Base-by-base conservation (phyloP, 2,888 invertebrate species). In the Harpalus rufipes region DNA sequence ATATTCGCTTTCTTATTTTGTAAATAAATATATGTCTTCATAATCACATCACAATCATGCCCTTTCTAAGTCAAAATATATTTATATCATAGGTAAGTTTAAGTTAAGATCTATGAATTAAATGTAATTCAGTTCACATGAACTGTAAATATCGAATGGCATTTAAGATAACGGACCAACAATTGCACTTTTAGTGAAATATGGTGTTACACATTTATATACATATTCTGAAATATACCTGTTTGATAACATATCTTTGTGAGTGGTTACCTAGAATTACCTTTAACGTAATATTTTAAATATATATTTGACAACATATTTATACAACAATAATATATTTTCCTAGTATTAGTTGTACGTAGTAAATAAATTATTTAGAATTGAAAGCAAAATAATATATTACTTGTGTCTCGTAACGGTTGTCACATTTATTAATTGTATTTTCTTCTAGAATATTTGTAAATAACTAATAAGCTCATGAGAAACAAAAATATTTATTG, bases 181-280 rank as follows among this genome's bases (percentile, higher is more conserved):
- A 78, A 41, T 39, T 78, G 84, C 84, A 84, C 84, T 78, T 41
- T 72, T 76, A 74, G 18, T 61, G 25, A 59, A 41, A 32, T 74
- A 59, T 76, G 76, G 76, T 84, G 76, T 76, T 76, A 51, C 76
- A 78, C 84, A 83, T 63, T 65, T 84, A 78, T 84, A 78, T 72
- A 68, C 61, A 80, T 81, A 81, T 81, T 81, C 68, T 81, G 81
- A 56, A 81, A 81, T 81, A 81, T 81, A 81, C 72, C 56, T 68
- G 41, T 78, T 84, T 84, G 63, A 84, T 84, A 78, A 84, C 84
- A 76, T 63, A 78, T n/a, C 16, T 78, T 18, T 65, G 25, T 65
- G 65, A 78, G 63, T 78, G 14, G 51, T 78, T 84, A 51, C 83
- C 32, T 82, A n/a, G 7, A 44, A 16, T 61, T 61, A 14, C 8